These are phyloP conservation scores for Dinocampus coccinellae DNA, from an alignment of 2,888 invertebrate species.

Conservation along the genomic window DNA sequence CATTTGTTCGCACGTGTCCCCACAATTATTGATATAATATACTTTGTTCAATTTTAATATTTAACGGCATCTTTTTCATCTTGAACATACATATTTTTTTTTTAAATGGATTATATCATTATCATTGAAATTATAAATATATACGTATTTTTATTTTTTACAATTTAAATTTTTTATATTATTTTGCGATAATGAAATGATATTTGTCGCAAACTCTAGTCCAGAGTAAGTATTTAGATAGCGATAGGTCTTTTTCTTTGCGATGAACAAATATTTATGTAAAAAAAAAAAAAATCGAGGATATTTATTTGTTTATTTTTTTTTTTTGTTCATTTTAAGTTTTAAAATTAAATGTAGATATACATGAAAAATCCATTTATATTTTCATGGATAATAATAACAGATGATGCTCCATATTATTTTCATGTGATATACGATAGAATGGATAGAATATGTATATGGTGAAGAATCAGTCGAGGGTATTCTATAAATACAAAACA, in stretches of 20 bases:
- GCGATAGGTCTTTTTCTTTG: not conserved
- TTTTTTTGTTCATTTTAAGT: too few relatives aligned
- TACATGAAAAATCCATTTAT: not conserved
- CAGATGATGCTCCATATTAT: not conserved
- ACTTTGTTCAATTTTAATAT: not conserved
- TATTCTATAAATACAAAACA: constrained; percentile 2
- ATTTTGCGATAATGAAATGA: not conserved
- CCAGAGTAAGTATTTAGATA: not conserved
- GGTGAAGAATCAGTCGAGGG: not conserved
- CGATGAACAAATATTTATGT: not conserved
- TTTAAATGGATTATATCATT: not conserved
- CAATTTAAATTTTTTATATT: not conserved
- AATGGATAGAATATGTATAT: not conserved
- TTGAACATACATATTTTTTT: too few relatives aligned
- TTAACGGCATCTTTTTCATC: constrained; percentile 3
- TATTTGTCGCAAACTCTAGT: not conserved
- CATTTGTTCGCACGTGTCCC: constrained; percentile 52
- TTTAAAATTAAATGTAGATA: not conserved
- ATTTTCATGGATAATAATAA: not conserved
- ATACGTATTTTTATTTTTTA: not conserved
- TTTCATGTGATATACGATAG: not conserved
- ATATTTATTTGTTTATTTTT: too few relatives aligned
- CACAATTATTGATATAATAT: not conserved
- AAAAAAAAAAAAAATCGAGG: not conserved
- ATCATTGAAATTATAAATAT: not conserved